These are phyloP conservation scores for Triplophysa siluroides DNA, from an alignment of 2,113 vertebrate genomes.

Conservation along the genomic window DNA sequence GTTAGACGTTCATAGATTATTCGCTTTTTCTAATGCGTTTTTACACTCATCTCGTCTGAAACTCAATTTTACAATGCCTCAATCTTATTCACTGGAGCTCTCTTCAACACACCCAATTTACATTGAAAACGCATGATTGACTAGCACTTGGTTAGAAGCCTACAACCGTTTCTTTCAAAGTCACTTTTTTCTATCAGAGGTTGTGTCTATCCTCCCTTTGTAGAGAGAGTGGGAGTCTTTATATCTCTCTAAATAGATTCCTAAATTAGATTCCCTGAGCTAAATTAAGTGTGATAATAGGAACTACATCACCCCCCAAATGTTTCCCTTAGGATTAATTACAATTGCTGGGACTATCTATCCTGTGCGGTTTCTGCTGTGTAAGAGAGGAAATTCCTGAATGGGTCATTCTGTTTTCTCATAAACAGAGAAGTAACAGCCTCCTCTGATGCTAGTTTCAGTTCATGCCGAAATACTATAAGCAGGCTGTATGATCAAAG, in stretches of 20 bases:
- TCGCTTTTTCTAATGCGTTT: neutral
- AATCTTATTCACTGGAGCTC: constrained; percentile 2
- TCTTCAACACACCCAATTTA: neutral
- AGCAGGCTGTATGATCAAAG: neutral
- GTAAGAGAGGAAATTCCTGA: constrained; percentile 9
- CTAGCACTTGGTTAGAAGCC: neutral
- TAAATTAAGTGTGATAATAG: constrained; percentile 54
- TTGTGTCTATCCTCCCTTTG: constrained; percentile 12
- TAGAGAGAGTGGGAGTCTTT: constrained; percentile 5
- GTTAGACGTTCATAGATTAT: neutral
- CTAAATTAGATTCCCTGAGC: constrained; percentile 38
- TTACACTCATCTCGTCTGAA: neutral
- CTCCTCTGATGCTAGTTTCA: neutral
- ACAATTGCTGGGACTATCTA: constrained; percentile 40
- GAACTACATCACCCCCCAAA: constrained; percentile 13
- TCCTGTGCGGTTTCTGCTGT: constrained; percentile 23
- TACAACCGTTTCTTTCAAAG: neutral
- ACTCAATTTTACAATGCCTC: too few relatives aligned
- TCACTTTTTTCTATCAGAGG: neutral
- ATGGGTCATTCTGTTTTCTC: neutral
- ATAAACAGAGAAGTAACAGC: neutral
- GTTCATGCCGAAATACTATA: neutral
- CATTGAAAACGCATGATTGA: constrained; percentile 17
- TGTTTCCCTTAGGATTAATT: constrained; percentile 49
- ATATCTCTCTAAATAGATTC: constrained; percentile 35